Conservation (phyloP, 1,140 invertebrate genomes). For the Hirudo medicinalis region DNA sequence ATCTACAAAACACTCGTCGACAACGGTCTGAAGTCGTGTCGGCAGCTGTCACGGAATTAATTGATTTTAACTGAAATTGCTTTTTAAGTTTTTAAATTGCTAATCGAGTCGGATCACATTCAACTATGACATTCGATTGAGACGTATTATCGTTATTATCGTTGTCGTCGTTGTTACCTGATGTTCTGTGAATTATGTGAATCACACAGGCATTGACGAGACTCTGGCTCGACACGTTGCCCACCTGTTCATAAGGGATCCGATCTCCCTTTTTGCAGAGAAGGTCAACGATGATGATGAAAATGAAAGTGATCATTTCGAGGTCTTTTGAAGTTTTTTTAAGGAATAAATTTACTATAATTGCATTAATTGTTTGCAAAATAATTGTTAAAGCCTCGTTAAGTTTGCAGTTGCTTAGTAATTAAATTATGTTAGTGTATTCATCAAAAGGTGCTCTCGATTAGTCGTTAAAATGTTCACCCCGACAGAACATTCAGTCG, state of each 20-base stretch:
- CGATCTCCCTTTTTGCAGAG: slow-evolving; percentile 83
- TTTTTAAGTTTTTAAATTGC: no score
- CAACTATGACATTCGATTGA: no score
- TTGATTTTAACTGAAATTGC: not conserved
- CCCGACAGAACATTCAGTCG: slow-evolving; percentile 83
- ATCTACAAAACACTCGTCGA: slow-evolving; percentile 67
- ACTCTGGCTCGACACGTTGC: slow-evolving; percentile 84
- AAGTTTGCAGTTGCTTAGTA: not conserved
- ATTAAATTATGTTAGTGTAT: not conserved
- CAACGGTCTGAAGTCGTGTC: slow-evolving; percentile 46
- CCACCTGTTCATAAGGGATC: slow-evolving; percentile 95
- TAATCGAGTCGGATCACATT: no score
- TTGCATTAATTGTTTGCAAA: not conserved
- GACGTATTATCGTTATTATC: no score
- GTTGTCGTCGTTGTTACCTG: no score
- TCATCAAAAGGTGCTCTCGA: no score
- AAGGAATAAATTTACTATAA: not conserved
- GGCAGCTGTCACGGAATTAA: not conserved
- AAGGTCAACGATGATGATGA: slow-evolving; percentile 86
- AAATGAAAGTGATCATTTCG: slow-evolving; percentile 94
- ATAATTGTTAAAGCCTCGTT: not conserved
- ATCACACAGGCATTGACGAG: slow-evolving; percentile 59
- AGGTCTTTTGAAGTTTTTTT: slow-evolving; percentile 48
- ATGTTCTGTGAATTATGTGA: not conserved
- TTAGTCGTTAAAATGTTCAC: no score